These are phyloP conservation scores for Pantherophis alleghaniensis DNA, from an alignment of 2,797 vertebrate species.

Conservation along the genomic window DNA sequence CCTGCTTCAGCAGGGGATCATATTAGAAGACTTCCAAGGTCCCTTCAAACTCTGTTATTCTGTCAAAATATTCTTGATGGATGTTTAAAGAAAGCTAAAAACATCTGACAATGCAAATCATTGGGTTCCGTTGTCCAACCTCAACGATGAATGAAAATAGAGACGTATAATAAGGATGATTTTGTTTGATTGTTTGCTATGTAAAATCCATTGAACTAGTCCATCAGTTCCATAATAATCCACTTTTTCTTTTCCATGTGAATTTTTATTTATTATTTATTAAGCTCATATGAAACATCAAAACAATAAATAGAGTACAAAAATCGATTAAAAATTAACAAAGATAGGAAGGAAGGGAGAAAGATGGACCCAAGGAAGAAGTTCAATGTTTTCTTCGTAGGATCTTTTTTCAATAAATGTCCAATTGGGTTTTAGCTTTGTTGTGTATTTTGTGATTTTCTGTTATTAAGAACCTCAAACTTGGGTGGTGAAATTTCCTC, in stretches of 20 bases:
- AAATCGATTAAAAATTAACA: no score
- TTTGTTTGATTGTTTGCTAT: not conserved
- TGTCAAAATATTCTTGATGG: not conserved
- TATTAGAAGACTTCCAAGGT: no score
- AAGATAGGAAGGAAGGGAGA: no score
- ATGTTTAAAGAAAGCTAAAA: not conserved
- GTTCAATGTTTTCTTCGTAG: not conserved
- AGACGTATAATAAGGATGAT: not conserved
- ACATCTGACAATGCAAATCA: not conserved
- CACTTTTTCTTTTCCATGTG: not conserved
- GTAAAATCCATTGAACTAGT: not conserved
- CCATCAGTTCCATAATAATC: no score
- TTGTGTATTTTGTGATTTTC: no score
- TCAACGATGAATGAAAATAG: not conserved
- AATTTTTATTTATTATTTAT: not conserved
- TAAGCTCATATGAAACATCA: no score
- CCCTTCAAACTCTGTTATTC: no score
- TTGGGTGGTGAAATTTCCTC: not conserved
- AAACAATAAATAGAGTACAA: no score
- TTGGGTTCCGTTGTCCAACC: not conserved
- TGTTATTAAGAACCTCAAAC: not conserved
- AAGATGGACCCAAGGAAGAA: no score
- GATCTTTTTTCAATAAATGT: not conserved
- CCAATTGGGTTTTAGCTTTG: not conserved
- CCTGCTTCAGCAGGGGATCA: no score